Evolutionary conservation across 2,888 invertebrate genomes (phyloP).

Genomic region (Morinoia aosen): DNA sequence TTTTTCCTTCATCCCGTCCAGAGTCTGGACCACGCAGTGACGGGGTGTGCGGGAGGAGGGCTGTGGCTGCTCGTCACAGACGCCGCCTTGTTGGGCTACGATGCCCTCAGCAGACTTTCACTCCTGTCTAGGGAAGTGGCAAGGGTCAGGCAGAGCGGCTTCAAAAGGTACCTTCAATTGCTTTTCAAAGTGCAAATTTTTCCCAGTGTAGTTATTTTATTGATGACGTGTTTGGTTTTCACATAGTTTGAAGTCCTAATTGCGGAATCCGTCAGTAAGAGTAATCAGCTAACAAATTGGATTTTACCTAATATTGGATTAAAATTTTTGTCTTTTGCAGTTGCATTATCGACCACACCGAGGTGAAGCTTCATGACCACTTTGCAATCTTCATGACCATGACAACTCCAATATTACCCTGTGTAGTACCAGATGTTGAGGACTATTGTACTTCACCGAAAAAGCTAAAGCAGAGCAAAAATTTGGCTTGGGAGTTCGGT

Average conservation of each 20-base stretch:
- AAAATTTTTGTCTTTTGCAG: neutral
- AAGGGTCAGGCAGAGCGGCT: slow-evolving; percentile 25
- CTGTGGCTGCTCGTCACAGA: slow-evolving; percentile 23
- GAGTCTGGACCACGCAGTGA: slow-evolving; percentile 10
- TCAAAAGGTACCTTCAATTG: neutral
- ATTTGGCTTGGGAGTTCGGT: neutral
- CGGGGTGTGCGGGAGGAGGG: neutral
- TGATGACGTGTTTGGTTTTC: neutral
- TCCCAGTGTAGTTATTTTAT: neutral
- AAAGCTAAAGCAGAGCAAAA: neutral
- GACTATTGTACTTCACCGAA: neutral
- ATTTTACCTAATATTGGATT: neutral
- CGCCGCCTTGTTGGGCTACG: neutral
- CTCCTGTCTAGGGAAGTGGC: slow-evolving; percentile 14
- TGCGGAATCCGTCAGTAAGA: neutral
- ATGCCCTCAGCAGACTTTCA: neutral
- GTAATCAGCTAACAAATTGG: neutral
- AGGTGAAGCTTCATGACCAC: slow-evolving; percentile 30
- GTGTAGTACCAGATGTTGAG: neutral
- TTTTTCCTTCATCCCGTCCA: neutral
- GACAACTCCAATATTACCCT: neutral
- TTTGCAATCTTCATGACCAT: slow-evolving; percentile 31
- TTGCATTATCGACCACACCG: slow-evolving; percentile 6
- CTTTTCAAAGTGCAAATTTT: neutral
- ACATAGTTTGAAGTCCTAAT: neutral